phyloP scores from a whole-genome alignment of 2,113 vertebrate species.

The Vidua chalybeata region DNA sequence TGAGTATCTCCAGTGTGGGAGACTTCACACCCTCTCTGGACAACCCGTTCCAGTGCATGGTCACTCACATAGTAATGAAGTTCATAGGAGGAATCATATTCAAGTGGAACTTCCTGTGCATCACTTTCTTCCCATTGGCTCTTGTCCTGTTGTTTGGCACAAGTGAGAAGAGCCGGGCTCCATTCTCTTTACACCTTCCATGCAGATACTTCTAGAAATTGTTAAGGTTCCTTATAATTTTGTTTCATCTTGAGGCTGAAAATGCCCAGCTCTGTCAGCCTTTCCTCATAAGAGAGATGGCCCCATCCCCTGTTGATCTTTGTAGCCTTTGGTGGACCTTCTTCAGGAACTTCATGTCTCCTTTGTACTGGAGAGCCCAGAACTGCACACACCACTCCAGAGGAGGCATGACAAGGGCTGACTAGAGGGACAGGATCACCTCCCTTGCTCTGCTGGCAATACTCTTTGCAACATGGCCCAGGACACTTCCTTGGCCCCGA shows the following conservation, averaged over 20 bases:
- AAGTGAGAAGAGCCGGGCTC: background rate
- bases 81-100: background rate
- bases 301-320: background rate
- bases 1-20: background rate
- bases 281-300: background rate
- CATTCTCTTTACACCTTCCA: background rate
- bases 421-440: background rate
- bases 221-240: background rate
- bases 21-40: background rate
- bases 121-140: background rate
- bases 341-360: background rate
- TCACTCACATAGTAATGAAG: background rate
- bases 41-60: rapidly evolving
- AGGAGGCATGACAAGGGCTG: background rate
- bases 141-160: background rate
- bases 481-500: background rate
- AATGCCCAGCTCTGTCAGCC: background rate
- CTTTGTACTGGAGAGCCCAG: background rate
- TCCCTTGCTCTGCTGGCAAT: background rate
- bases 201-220: background rate
- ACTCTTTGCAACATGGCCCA: rapidly evolving
- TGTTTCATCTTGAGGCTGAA: background rate
- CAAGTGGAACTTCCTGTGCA: background rate
- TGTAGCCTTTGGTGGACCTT: background rate
- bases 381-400: background rate